Base-by-base conservation (phyloP, 2,113 vertebrate genomes). In the Pterocles burchelli region DNA sequence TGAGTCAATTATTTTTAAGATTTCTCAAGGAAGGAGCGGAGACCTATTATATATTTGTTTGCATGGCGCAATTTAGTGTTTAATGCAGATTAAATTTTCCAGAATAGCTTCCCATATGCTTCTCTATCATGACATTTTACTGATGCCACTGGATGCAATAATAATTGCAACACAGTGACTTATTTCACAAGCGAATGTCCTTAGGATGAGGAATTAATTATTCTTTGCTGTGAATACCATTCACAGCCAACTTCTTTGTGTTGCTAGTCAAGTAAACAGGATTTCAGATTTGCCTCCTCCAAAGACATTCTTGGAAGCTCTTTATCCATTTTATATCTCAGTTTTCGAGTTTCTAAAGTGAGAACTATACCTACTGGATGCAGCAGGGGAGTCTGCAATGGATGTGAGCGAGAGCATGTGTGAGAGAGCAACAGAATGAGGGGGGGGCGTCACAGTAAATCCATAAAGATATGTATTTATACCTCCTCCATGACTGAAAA, bases 321-420 rank as follows among this genome's bases (percentile, higher is more conserved):
- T 74, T 78, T 41, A 54, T 45, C 21, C 28, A n/a, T 36, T 24
- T 91, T 21, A 36, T 62, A 58, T 6, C 13, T 87, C 61, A 51
- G 10, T 41, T 63, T 89, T 55, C 45, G 38, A 13, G 59, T 49
- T 89, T 65, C 63, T 86, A 6, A 80, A 89, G 43, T 21, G 48
- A 66, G 17, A 25, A 31, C 29, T 46, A 3, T 33, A 4, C 41
- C 16, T 66, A 10, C n/a, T 51, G 16, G 12, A 24, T 17, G 46
- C 45, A 67, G 33, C 21, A 67, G n/a, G 29, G 25, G 25, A 88
- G 26, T 29, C 26, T 65, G 58, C 25, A 72, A 46, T 17, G 38
- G 3, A 0, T 0, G 3, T 13, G 51, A 74, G 46, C 1, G 5
- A n/a, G 51, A 10, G 41, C 0, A 7, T 12, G 28, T 33, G 29